Evolutionary conservation across 92 coral and sea anemone species (phyloP), one percentile per base, ranked within the genome.

Genomic region (Epizoanthus stellaris): DNA sequence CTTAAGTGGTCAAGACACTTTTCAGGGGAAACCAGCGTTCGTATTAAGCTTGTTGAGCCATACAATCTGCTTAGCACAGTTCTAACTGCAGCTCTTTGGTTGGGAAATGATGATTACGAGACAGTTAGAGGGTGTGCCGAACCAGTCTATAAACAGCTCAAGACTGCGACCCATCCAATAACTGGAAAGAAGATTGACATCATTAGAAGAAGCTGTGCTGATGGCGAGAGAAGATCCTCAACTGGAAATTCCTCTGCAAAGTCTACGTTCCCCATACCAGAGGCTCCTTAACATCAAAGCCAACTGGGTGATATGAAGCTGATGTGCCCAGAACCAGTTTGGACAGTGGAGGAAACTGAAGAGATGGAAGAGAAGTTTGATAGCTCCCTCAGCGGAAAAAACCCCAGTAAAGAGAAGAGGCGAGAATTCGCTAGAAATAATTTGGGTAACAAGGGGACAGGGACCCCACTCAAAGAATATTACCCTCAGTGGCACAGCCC

Each of bases 1-100:
- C 80, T 84, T 40, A 91, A 88, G 73, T 90, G 93, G 91, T 90
- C 93, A 40, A 45, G 91, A 19, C 90, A 90, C 79, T 87, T 87
- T 69, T 76, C 88, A 13, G 93, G 90, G 47, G 86, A 73, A 75
- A 74, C 87, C 45, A 86, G 88, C 82, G 76, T 84, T 52, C 23
- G 93, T 45, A 81, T 86, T 57, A 90, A 90, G 45, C 40, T 91
- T 25, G 80, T 87, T n/a, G 89, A 91, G 77, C 84, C 70, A 70
- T 84, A 73, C 80, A 85, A 85, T 77, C 73, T 85, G 34, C 76
- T 76, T 57, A 73, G 87, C 60, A 82, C 81, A 59, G 80, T 80
- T 25, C 42, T 90, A 52, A 87, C 88, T 53, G 91, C 83, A 16
- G 92, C 90, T 63, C 81, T 84, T 30, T 87, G 87, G 81, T 76